Evolutionary conservation across 37 sponge, comb jelly and placozoan species (phyloP).

Genomic region (Crambe crambe): DNA sequence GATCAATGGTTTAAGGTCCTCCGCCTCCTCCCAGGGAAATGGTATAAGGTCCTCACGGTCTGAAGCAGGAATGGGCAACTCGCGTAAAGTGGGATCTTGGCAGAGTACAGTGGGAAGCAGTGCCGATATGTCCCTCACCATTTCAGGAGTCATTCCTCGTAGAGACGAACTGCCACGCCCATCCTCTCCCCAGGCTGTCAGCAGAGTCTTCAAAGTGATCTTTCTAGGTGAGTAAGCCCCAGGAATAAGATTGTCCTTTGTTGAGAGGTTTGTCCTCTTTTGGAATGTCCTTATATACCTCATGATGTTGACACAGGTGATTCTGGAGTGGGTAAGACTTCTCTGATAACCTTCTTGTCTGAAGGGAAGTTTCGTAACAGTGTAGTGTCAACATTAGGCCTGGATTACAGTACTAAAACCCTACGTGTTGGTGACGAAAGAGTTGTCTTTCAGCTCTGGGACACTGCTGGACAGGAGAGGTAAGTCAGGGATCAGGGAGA

Average conservation of each 20-base stretch:
- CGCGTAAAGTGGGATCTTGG: not conserved
- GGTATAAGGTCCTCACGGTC: not conserved
- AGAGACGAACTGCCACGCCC: constrained; percentile 13
- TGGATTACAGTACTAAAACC: constrained; percentile 43
- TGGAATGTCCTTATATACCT: not conserved
- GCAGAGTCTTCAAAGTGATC: constrained; percentile 46
- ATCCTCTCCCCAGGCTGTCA: constrained; percentile 9
- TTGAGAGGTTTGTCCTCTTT: no score
- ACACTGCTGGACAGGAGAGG: constrained; percentile 69
- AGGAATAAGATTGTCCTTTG: not conserved
- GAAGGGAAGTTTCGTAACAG: constrained; percentile 1
- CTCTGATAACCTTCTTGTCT: constrained; percentile 30
- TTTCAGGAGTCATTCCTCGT: constrained; percentile 3
- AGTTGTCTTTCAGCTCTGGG: constrained; percentile 67
- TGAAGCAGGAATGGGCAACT: not conserved
- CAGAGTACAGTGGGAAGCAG: not conserved
- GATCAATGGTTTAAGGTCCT: not conserved
- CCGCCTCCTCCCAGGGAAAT: not conserved
- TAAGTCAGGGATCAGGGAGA: constrained; percentile 10
- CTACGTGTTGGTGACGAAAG: constrained; percentile 40
- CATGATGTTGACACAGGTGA: constrained; percentile 21
- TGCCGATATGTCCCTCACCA: not conserved
- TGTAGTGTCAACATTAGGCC: constrained; percentile 24
- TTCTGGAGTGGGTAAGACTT: constrained; percentile 55
- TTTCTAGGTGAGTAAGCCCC: constrained; percentile 18